A percentile compares a stretch with the other conserved stretches of the same genome.
These are phyloP conservation scores for Raja brachyura DNA, from an alignment of 2,113 vertebrate genomes.

Conservation along the genomic window DNA sequence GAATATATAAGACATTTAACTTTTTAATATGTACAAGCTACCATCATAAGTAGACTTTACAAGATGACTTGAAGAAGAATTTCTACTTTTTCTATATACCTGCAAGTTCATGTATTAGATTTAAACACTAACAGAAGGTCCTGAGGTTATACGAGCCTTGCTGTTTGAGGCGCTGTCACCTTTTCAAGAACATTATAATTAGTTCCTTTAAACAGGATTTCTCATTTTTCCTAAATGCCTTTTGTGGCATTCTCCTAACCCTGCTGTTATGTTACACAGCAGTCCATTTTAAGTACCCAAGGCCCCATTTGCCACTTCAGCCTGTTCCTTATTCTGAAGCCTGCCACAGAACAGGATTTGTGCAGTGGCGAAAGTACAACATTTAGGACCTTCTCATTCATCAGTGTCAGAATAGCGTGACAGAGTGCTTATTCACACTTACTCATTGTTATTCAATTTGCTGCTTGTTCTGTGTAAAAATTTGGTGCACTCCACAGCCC, in stretches of 20 bases:
- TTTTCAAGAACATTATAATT: conserved; percentile 40
- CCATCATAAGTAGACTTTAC: conserved; percentile 18
- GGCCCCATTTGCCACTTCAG: conserved; percentile 49
- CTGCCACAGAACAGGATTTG: conserved; percentile 49
- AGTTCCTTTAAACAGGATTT: conserved; percentile 40
- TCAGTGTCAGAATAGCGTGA: conserved; percentile 76
- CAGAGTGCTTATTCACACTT: conserved; percentile 75
- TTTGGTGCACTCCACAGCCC: conserved; percentile 48
- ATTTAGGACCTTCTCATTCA: conserved; percentile 64
- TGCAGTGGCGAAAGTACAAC: conserved; percentile 51
- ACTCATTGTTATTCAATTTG: conserved; percentile 80
- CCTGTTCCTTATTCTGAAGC: conserved; percentile 36
- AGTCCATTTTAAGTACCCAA: conserved; percentile 45
- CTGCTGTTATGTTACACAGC: conserved; percentile 39
- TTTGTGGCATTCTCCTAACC: conserved; percentile 35
- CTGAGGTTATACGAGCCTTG: conserved; percentile 5
- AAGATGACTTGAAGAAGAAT: conserved; percentile 28
- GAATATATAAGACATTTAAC: conserved; percentile 39
- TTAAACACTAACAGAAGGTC: conserved; percentile 34
- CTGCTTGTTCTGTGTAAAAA: conserved; percentile 61
- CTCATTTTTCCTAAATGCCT: conserved; percentile 36
- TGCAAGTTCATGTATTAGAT: conserved; percentile 33
- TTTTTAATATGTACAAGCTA: conserved; percentile 26
- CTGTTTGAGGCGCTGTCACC: conserved; percentile 34
- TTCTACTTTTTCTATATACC: conserved; percentile 3